These are phyloP conservation scores for Vanacampus margaritifer DNA, from an alignment of 2,113 vertebrate species.

Conservation along the genomic window DNA sequence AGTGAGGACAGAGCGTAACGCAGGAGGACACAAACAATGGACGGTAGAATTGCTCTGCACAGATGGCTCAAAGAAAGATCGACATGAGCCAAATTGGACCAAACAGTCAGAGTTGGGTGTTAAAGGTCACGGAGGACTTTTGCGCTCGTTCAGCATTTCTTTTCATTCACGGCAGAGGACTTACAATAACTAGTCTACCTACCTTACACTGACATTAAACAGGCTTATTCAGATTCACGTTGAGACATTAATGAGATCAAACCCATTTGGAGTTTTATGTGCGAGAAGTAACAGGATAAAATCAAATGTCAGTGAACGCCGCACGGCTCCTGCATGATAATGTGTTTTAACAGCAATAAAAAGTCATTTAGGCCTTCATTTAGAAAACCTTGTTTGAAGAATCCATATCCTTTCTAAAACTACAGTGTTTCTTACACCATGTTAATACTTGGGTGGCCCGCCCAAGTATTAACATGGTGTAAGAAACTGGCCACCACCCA, in stretches of 20 bases:
- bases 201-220: background rate
- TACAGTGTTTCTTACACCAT: too few species aligned
- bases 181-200: background rate
- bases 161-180: constrained; percentile 1
- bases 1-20: constrained; percentile 11
- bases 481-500: too few species aligned
- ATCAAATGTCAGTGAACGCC: background rate
- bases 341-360: background rate
- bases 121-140: constrained; percentile 7
- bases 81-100: background rate
- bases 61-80: constrained; percentile 35
- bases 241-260: background rate
- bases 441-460: too few species aligned
- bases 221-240: background rate
- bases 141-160: constrained; percentile 16
- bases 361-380: background rate
- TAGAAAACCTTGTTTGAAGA: background rate
- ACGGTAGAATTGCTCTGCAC: constrained; percentile 23
- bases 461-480: too few species aligned
- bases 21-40: constrained; percentile 7
- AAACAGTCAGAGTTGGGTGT: constrained; percentile 10
- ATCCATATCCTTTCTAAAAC: background rate
- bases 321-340: background rate
- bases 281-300: background rate
- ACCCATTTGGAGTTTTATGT: background rate